These are phyloP conservation scores for Rhagophthalmus giganteus DNA, from an alignment of 2,888 invertebrate species.

Conservation along the genomic window DNA sequence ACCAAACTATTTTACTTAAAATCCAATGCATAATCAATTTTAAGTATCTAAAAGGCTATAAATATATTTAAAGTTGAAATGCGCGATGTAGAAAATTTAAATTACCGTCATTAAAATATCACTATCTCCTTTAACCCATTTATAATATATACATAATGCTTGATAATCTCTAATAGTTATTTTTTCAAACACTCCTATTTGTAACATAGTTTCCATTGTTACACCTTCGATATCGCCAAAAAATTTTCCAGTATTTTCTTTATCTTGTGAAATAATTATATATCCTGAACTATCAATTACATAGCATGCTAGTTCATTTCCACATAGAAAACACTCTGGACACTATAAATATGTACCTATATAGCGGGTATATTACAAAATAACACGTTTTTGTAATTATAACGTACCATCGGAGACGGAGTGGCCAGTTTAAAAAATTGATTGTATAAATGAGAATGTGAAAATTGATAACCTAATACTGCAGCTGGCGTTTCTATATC, in stretches of 20 bases:
- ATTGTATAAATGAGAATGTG: slow-evolving; percentile 69
- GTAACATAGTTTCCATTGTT: slow-evolving; percentile 75
- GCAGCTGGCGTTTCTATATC: slow-evolving; percentile 80
- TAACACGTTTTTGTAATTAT: too few relatives aligned
- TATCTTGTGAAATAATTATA: slow-evolving; percentile 71
- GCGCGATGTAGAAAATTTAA: too few relatives aligned
- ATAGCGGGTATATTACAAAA: too few relatives aligned
- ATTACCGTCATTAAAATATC: slow-evolving; percentile 50
- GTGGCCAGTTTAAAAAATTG: slow-evolving; percentile 72
- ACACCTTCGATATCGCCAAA: slow-evolving; percentile 82
- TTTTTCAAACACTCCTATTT: slow-evolving; percentile 70
- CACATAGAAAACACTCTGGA: slow-evolving; percentile 49
- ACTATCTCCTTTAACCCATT: slow-evolving; percentile 48
- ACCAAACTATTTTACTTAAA: slow-evolving; percentile 50
- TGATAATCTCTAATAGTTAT: slow-evolving; percentile 85
- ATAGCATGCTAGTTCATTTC: slow-evolving; percentile 75
- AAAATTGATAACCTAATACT: slow-evolving; percentile 86
- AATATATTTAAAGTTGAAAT: too few relatives aligned
- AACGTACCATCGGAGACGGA: slow-evolving; percentile 11
- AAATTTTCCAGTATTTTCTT: slow-evolving; percentile 75
- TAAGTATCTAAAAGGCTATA: slow-evolving; percentile 55
- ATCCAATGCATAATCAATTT: slow-evolving; percentile 55
- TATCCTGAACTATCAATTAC: slow-evolving; percentile 93
- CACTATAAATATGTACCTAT: slow-evolving; percentile 25
- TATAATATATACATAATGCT: slow-evolving; percentile 67